Base-by-base conservation (phyloP, 2,888 invertebrate genomes). In the Caradrina kadenii region DNA sequence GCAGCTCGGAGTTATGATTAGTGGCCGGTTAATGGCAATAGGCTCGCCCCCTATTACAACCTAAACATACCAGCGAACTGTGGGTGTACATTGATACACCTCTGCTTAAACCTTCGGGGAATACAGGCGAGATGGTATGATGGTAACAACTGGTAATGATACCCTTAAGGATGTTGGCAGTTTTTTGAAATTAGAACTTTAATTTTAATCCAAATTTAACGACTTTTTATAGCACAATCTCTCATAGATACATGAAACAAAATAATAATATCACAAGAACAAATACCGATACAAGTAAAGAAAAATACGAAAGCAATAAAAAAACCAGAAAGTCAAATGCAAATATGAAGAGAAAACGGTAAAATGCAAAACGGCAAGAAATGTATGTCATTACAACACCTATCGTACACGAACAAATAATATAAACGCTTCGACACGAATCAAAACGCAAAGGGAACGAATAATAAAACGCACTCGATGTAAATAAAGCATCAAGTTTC, bases 401-500 rank as follows among this genome's bases (percentile, higher is more conserved):
- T 13, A 48, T 48, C 4, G 17, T 7, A 31, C 39, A 53, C 17
- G 8, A 68, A 26, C 0, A 21, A 48, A 48, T 45, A 48, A 39
- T 48, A 26, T 52, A 73, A 60, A 26, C 11, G n/a, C 13, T n/a
- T n/a, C 19, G 48, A 50, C 49, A 52, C 11, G 26, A 71, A 67
- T 62, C 52, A 62, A 63, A 65, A 56, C 48, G 55, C 15, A 48
- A 60, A 48, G 42, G 31, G 42, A 35, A 53, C 11, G 21, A 56
- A 53, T 75, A 49, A 52, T 69, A 49, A 66, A 58, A 53, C 26
- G 45, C 31, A 65, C 49, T 61, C 19, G 31, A 60, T 58, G 68
- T 74, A 67, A 63, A 58, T 76, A 68, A 63, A 48, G 63, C 48
- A 58, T 68, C 19, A 17, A n/a, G 48, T 62, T 59, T 63, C 63